Base-by-base conservation (phyloP, 2,888 invertebrate species). In the Caenorhabditis zanzibari region DNA sequence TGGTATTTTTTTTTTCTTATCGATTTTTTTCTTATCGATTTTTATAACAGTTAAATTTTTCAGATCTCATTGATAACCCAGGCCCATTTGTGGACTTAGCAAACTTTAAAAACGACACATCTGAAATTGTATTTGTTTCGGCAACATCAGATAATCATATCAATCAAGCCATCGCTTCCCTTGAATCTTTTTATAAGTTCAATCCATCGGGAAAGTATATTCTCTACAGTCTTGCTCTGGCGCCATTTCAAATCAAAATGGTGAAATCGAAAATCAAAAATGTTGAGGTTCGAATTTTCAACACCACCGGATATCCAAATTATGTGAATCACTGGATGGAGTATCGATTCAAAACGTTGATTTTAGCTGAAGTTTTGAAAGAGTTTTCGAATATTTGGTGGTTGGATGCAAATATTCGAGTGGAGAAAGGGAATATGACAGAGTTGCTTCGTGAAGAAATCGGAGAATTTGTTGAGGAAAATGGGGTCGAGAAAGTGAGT, bases 291-390 rank as follows among this genome's bases (percentile, higher is more conserved):
- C 58, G 81, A 6, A 52, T 47, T 1, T 81, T 81, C 64, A 71
- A 81, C 24, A 64, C 61, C 22, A 26, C 75, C 6, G 58, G 56
- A 3, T 81, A 81, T 38, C 81, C 81, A 14, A 12, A 22, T 0
- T 75, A 64, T 28, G 63, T 69, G 14, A 58, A 47, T 32, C 14
- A 63, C n/a, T 81, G 75, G 75, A 71, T 64, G 81, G 54, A 69
- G 28, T 81, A 81, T 64, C 56, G 81, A 28, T 81, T 75, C 41
- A 81, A 81, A 19, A 64, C 75, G 22, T n/a, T 81, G 22, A 75
- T 81, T 19, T 22, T 81, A 4, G 75, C 81, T n/a, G 81, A 81
- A 28, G 71, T 75, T n/a, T 28, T 81, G 64, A 63, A 69, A 35
- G 81, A 81, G 26, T 56, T 63, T 44, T 7, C 32, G 22, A 74